phyloP scores from a whole-genome alignment of 2,888 invertebrate genomes.

The Hypomecis punctinalis region DNA sequence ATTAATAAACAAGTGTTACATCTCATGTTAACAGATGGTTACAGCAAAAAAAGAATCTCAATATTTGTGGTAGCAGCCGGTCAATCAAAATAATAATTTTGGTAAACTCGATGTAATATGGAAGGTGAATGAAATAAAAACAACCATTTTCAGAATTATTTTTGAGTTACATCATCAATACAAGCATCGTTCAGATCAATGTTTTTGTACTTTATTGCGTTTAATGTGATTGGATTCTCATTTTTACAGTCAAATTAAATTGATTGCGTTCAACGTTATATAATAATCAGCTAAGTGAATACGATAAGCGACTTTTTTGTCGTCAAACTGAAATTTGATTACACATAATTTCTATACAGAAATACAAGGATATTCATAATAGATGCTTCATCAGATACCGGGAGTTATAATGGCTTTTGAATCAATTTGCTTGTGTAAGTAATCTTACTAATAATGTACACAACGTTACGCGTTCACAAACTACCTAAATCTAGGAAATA shows the following conservation, averaged over 20 bases:
- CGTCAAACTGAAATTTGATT: no score
- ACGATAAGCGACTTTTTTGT: background rate
- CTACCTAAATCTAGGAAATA: conserved; percentile 24
- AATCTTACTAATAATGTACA: background rate
- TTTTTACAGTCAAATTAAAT: conserved; percentile 12
- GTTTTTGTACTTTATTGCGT: background rate
- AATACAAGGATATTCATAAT: no score
- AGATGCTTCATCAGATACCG: no score
- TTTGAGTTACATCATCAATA: conserved; percentile 2
- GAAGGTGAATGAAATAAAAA: background rate
- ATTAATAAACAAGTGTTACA: conserved; percentile 1
- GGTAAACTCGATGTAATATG: background rate
- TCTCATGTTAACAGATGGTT: conserved; percentile 8
- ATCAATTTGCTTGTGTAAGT: background rate
- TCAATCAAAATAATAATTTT: background rate
- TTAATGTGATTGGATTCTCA: conserved; percentile 17
- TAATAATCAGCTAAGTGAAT: background rate
- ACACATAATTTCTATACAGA: no score
- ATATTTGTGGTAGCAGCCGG: background rate
- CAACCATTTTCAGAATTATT: conserved; percentile 7
- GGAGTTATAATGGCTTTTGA: background rate
- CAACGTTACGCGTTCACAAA: background rate
- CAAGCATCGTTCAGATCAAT: background rate
- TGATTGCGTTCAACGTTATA: conserved; percentile 9
- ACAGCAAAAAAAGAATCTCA: background rate